These are phyloP conservation scores for Cossypha polioptera DNA, from an alignment of 2,797 vertebrate genomes.

Conservation along the genomic window DNA sequence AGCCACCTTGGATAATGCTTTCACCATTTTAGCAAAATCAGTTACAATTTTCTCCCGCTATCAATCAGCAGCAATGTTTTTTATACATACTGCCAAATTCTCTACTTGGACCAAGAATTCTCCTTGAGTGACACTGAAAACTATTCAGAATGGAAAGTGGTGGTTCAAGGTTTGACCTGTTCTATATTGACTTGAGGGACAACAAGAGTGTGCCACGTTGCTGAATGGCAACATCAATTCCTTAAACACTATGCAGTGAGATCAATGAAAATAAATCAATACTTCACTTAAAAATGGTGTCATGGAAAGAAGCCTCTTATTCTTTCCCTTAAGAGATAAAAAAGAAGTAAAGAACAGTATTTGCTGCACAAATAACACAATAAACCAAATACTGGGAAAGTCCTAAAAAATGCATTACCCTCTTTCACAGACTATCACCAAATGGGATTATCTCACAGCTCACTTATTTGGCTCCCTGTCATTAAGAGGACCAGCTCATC, in stretches of 20 bases:
- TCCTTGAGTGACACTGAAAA: not conserved
- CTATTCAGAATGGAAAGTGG: not conserved
- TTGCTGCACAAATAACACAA: not conserved
- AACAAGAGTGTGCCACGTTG: not conserved
- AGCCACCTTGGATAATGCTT: not conserved
- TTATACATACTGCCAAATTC: not conserved
- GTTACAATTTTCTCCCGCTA: not conserved
- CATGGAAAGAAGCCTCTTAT: not conserved
- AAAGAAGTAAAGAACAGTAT: not conserved
- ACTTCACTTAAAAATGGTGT: not conserved
- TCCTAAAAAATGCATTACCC: not conserved
- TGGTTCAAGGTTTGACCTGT: not conserved
- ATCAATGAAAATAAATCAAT: constrained; percentile 37
- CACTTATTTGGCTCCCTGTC: not conserved
- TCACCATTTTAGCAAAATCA: not conserved
- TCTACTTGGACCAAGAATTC: not conserved
- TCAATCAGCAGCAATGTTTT: not conserved
- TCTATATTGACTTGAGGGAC: not conserved
- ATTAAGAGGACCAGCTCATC: not conserved
- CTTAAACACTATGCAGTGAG: not conserved
- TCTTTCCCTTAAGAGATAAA: not conserved
- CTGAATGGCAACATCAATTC: constrained; percentile 15
- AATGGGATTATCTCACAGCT: constrained; percentile 38
- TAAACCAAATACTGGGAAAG: not conserved
- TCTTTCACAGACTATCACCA: not conserved